Conservation (phyloP, 2,888 invertebrate species). For the Eumacrocentrus americanus region DNA sequence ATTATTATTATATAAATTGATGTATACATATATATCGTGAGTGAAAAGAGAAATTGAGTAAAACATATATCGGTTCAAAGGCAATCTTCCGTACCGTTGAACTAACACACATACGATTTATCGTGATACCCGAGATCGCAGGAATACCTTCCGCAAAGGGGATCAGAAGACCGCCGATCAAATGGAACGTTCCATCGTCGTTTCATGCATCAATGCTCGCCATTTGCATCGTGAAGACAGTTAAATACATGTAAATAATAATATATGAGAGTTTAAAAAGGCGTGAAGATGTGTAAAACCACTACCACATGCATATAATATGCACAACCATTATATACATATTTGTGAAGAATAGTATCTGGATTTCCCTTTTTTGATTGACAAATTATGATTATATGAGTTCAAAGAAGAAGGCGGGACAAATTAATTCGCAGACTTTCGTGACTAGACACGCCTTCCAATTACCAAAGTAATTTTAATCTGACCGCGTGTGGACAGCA, state of each 20-base stretch:
- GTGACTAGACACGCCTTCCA: constrained; percentile 36
- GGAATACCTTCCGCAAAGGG: constrained; percentile 4
- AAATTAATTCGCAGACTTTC: constrained; percentile 21
- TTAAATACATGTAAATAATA: not conserved
- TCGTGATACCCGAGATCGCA: constrained; percentile 3
- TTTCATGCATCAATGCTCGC: constrained; percentile 1
- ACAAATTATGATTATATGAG: too few relatives aligned
- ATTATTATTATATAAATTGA: not conserved
- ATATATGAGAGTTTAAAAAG: not conserved
- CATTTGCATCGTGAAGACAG: not conserved
- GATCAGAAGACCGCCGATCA: constrained; percentile 9
- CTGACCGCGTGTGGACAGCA: constrained; percentile 12
- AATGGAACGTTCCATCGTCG: not conserved
- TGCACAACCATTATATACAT: too few relatives aligned
- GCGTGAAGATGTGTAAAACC: too few relatives aligned
- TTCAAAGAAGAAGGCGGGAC: too few relatives aligned
- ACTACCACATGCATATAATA: too few relatives aligned
- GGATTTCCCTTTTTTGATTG: not conserved
- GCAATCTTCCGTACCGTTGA: constrained; percentile 15
- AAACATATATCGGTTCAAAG: not conserved
- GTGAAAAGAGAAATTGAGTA: not conserved
- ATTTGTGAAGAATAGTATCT: not conserved
- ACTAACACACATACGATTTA: constrained; percentile 13
- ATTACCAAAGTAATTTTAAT: constrained; percentile 27
- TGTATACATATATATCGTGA: not conserved